Percentiles rank a stretch among this genome's conserved stretches.
Conservation (phyloP, 1,140 invertebrate species). For the Diabrotica undecimpunctata region DNA sequence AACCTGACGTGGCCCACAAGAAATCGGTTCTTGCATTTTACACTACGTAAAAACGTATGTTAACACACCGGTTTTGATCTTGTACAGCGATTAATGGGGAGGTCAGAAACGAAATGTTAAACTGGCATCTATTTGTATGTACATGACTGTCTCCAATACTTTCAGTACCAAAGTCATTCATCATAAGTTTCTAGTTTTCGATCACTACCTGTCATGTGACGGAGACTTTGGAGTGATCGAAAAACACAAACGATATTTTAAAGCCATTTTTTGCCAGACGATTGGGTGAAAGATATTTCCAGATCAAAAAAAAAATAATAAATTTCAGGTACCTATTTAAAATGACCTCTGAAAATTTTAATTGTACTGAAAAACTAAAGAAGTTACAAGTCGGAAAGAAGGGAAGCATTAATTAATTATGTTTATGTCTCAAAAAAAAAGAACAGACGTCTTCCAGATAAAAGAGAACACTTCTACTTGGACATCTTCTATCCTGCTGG, state of each 20-base stretch:
- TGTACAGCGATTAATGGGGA: constrained; percentile 20
- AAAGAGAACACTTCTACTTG: neutral
- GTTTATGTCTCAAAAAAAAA: constrained; percentile 4
- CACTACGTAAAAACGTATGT: constrained; percentile 8
- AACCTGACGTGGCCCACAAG: neutral
- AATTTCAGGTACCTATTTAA: constrained; percentile 14
- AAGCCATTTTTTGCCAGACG: constrained; percentile 9
- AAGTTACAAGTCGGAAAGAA: neutral
- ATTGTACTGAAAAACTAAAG: neutral
- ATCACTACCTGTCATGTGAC: constrained; percentile 9
- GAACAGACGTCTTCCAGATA: neutral
- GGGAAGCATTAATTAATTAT: neutral
- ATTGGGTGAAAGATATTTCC: constrained; percentile 14
- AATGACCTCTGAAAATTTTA: constrained; percentile 16
- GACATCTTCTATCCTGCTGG: constrained; percentile 1
- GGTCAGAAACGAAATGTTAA: constrained; percentile 14
- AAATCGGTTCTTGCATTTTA: constrained; percentile 5
- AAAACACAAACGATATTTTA: constrained; percentile 13
- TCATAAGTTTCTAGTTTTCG: constrained; percentile 13
- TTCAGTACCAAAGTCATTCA: neutral
- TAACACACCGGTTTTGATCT: constrained; percentile 8
- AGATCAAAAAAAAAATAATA: constrained; percentile 14
- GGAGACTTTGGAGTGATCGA: constrained; percentile 17
- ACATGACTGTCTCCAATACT: constrained; percentile 9
- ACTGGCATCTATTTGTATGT: constrained; percentile 5